phyloP scores from a whole-genome alignment of 1,140 invertebrate genomes.

The Sipha flava region DNA sequence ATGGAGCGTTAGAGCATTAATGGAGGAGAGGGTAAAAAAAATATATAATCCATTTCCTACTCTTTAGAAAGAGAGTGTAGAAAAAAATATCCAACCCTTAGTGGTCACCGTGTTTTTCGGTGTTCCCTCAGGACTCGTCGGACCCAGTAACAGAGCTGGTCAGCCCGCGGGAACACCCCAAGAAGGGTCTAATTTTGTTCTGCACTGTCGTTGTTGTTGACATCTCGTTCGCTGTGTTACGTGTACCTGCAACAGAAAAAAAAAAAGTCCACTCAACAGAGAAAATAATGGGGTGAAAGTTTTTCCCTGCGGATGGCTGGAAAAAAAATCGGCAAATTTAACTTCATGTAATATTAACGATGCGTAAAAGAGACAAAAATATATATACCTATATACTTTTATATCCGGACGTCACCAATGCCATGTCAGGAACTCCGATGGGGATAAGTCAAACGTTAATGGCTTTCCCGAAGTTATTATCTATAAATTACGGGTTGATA shows the following conservation, averaged over 20 bases:
- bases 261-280: constrained; percentile 2
- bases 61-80: background rate
- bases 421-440: background rate
- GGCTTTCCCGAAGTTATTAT: constrained; percentile 15
- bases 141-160: constrained; percentile 16
- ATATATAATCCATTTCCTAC: constrained; percentile 20
- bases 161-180: constrained; percentile 28
- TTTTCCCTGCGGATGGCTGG: constrained; percentile 15
- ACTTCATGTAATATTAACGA: constrained; percentile 26
- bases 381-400: background rate
- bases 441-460: constrained; percentile 21
- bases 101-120: constrained; percentile 29
- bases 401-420: background rate
- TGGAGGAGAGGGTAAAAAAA: background rate
- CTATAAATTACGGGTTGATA: constrained; percentile 2
- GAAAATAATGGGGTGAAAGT: constrained; percentile 14
- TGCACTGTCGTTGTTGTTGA: constrained; percentile 22
- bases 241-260: constrained; percentile 13
- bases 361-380: constrained; percentile 13
- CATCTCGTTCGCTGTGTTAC: constrained; percentile 22
- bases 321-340: constrained; percentile 26
- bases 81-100: constrained; percentile 14
- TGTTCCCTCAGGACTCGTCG: constrained; percentile 26
- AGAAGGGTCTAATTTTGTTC: constrained; percentile 26
- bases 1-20: constrained; percentile 3